phyloP scores from a whole-genome alignment of 2,888 invertebrate species.

The Stegana nigrithorax region DNA sequence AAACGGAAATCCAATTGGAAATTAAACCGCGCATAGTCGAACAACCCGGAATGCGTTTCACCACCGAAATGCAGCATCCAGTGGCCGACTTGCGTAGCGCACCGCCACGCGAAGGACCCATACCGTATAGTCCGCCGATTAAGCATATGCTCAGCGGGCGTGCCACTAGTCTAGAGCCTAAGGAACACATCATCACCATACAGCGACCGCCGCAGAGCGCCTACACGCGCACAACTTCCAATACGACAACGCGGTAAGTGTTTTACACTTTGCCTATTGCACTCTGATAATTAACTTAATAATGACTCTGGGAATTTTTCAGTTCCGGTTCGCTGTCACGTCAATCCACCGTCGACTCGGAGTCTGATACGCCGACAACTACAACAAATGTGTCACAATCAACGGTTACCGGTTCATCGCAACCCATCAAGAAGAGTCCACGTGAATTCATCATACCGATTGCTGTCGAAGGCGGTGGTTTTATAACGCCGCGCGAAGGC shows the following conservation, averaged over 20 bases:
- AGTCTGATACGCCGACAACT: conserved; percentile 74
- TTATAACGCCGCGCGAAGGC: conserved; percentile 74
- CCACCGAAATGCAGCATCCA: conserved; percentile 74
- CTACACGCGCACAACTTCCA: conserved; percentile 64
- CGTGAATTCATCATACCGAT: conserved; percentile 94
- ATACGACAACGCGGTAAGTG: conserved; percentile 61
- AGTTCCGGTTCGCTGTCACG: conserved; percentile 65
- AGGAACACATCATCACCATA: conserved; percentile 79
- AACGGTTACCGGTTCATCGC: conserved; percentile 70
- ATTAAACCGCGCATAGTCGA: conserved; percentile 68
- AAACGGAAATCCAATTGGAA: conserved; percentile 75
- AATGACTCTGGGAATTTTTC: too few relatives aligned
- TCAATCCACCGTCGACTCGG: conserved; percentile 79
- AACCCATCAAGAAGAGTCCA: conserved; percentile 88
- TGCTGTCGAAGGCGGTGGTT: conserved; percentile 90
- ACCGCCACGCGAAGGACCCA: conserved; percentile 65
- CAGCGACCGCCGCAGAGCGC: conserved; percentile 68
- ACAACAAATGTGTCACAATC: conserved; percentile 71
- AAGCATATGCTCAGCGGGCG: conserved; percentile 67
- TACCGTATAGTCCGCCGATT: conserved; percentile 66
- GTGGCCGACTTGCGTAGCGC: conserved; percentile 69
- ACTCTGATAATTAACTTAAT: neutral
- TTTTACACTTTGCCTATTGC: too few relatives aligned
- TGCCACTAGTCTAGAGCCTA: conserved; percentile 73
- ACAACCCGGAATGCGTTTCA: conserved; percentile 70